phyloP scores from a whole-genome alignment of 2,797 vertebrate genomes.

The Melanotaenia nigrans region DNA sequence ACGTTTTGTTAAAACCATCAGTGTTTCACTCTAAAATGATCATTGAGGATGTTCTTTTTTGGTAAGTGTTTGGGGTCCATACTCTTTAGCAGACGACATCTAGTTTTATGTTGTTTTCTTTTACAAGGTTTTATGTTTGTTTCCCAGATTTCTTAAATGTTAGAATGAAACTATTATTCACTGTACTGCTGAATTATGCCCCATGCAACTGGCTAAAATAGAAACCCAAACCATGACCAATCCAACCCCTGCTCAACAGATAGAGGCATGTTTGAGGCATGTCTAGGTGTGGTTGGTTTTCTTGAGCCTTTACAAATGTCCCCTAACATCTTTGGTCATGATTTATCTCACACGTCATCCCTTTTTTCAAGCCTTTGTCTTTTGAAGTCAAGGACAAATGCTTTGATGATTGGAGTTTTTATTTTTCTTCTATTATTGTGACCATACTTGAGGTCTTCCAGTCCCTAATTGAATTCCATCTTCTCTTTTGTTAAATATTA shows the following conservation, averaged over 20 bases:
- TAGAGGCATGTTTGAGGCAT: not conserved
- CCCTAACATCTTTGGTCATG: not conserved
- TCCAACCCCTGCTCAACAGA: not conserved
- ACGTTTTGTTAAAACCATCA: not conserved
- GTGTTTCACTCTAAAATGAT: not conserved
- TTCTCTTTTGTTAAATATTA: not conserved
- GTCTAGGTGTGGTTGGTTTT: not conserved
- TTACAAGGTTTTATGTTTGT: constrained; percentile 8
- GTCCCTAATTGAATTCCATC: not conserved
- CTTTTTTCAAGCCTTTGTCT: not conserved
- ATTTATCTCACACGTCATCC: not conserved
- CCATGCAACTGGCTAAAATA: not conserved
- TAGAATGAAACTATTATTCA: not conserved
- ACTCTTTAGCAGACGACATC: not conserved
- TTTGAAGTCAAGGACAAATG: not conserved
- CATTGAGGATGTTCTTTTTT: not conserved
- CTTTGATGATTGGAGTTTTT: not conserved
- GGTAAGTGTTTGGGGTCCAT: not conserved
- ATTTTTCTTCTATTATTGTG: not conserved
- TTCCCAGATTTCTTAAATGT: not conserved
- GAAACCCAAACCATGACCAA: not conserved
- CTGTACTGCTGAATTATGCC: not conserved
- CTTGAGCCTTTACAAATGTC: not conserved
- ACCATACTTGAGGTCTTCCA: not conserved
- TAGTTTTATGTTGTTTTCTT: not conserved